These are phyloP conservation scores for Pterocles burchelli DNA, from an alignment of 2,113 vertebrate species.

Conservation along the genomic window DNA sequence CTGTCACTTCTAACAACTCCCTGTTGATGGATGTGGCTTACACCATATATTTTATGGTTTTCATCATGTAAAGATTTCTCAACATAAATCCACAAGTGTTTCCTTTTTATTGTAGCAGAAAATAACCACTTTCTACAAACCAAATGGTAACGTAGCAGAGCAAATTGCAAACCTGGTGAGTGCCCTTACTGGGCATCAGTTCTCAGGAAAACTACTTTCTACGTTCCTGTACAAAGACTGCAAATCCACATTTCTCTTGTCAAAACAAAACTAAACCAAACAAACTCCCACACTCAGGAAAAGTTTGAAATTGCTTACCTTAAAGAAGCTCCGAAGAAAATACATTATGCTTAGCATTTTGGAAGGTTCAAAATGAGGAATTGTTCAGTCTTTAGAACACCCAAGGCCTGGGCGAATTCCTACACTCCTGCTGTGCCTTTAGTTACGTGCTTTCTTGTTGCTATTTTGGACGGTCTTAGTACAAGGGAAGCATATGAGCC, in stretches of 20 bases:
- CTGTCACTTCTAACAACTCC: background rate
- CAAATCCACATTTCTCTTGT: background rate
- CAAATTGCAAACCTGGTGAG: background rate
- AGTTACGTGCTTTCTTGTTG: constrained; percentile 79
- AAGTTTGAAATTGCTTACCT: constrained; percentile 80
- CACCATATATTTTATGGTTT: background rate
- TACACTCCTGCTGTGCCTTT: constrained; percentile 73
- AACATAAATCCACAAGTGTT: background rate
- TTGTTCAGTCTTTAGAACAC: constrained; percentile 34
- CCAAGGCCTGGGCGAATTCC: constrained; percentile 69
- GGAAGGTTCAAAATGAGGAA: constrained; percentile 52
- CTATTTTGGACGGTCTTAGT: constrained; percentile 84
- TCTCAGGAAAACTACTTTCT: constrained; percentile 20
- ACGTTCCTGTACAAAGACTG: constrained; percentile 1
- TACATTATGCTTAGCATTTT: constrained; percentile 84
- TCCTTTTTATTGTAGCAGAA: background rate
- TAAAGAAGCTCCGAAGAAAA: constrained; percentile 86
- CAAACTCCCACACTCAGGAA: constrained; percentile 36
- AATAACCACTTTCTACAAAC: background rate
- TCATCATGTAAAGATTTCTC: background rate
- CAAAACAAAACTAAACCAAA: constrained; percentile 38
- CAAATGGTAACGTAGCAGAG: background rate
- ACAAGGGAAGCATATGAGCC: constrained; percentile 72
- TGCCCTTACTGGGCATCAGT: background rate
- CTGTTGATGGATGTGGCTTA: background rate